Conservation (phyloP, 2,113 vertebrate species). For the Leucopsar rothschildi region DNA sequence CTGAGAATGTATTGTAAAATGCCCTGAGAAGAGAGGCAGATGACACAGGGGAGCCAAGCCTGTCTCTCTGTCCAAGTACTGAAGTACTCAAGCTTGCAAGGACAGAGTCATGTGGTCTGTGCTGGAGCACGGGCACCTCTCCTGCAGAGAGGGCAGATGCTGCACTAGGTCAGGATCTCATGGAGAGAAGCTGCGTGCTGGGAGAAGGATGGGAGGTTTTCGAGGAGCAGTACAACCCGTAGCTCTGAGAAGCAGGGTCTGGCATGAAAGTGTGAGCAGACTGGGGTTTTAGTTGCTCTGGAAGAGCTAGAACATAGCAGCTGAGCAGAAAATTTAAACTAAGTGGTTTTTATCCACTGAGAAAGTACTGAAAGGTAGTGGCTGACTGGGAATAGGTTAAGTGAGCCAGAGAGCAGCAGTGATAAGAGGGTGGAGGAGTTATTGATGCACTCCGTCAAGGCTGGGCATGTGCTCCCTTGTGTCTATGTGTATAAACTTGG, state of each 20-base stretch:
- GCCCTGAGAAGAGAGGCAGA: background rate
- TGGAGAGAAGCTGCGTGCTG: background rate
- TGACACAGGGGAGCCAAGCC: background rate
- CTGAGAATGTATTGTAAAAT: background rate
- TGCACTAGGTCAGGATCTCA: background rate
- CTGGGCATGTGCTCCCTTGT: background rate
- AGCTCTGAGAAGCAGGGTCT: background rate
- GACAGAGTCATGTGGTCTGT: background rate
- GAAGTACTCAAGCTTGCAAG: background rate
- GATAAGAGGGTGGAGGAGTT: background rate
- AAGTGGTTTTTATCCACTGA: background rate
- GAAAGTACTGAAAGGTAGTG: background rate
- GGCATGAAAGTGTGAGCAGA: background rate
- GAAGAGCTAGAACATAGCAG: background rate
- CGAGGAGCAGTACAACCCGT: background rate
- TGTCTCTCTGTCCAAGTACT: background rate
- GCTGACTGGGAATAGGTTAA: background rate
- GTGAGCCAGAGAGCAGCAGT: background rate
- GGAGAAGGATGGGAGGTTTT: background rate
- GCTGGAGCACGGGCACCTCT: background rate
- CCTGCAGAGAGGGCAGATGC: background rate
- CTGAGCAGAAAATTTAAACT: background rate
- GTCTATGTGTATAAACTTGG: background rate
- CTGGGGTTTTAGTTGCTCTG: background rate
- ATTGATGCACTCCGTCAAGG: background rate